Base-by-base conservation (phyloP, 2,113 vertebrate species). In the Pelobates fuscus region DNA sequence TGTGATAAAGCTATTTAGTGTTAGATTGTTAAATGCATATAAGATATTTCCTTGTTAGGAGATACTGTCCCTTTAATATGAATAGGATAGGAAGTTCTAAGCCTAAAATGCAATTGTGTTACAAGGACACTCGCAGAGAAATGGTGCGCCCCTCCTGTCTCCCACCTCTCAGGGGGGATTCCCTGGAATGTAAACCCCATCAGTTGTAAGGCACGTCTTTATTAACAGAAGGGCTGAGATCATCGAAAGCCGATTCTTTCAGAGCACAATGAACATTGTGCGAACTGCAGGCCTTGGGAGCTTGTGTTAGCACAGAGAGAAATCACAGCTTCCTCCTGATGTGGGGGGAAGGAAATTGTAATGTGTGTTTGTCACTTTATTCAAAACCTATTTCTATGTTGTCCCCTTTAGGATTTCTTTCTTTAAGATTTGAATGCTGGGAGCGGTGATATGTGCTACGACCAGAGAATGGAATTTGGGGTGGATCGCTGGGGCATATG, bases 221-320 rank as follows among this genome's bases (percentile, higher is more conserved):
- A 27, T 60, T 23, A 27, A 58, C 23, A 17, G 3, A 21, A 32
- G 63, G 49, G 26, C 18, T 76, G 26, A 76, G 54, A 21, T 67
- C 72, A 76, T 76, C 54, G 64, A 76, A 67, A 26, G 24, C n/a
- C 15, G 46, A 67, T 67, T 75, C 25, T 75, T 29, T 23, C 59
- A 17, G 1, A 66, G 20, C 27, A 76, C 64, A 76, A 76, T 76
- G 26, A 49, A 44, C 57, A 76, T 76, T 76, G 72, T 67, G 54
- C n/a, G 25, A 3, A 60, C 3, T 29, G 20, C 58, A 52, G 60
- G 71, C 11, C 32, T 55, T 26, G 18, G 17, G 14, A 76, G 23
- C 54, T 30, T 26, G 24, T 41, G 24, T 41, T 57, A 66, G 25
- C 18, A 18, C 8, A 75, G 8, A 60, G 21, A 60, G 29, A 44